Evolutionary conservation across 2,888 invertebrate genomes (phyloP).

Genomic region (Platycheirus albimanus): DNA sequence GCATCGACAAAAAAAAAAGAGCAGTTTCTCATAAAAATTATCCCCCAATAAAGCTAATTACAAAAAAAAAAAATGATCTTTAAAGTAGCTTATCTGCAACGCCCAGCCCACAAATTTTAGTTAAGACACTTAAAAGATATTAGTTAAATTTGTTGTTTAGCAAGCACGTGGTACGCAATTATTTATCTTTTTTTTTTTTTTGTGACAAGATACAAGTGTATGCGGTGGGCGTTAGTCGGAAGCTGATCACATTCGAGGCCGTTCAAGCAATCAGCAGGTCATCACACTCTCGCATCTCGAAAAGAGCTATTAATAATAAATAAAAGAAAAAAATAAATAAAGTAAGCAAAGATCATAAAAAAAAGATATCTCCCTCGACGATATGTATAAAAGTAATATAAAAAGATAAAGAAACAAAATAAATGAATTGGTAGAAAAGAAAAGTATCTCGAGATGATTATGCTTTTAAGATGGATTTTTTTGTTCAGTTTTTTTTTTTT

Average conservation of each 20-base stretch:
- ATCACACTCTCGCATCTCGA: constrained; percentile 69
- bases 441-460: constrained; percentile 70
- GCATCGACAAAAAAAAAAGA: too few relatives aligned
- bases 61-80: background rate
- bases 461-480: constrained; percentile 51
- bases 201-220: constrained; percentile 48
- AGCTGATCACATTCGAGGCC: constrained; percentile 73
- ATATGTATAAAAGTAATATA: background rate
- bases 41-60: background rate
- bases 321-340: constrained; percentile 1
- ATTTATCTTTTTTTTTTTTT: constrained; percentile 14
- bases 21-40: too few relatives aligned
- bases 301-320: constrained; percentile 67
- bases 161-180: constrained; percentile 32
- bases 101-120: background rate
- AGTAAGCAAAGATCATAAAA: constrained; percentile 56
- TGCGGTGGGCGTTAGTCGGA: constrained; percentile 73
- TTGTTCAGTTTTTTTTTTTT: background rate
- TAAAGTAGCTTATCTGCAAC: background rate
- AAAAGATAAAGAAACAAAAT: constrained; percentile 30
- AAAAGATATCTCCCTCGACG: constrained; percentile 48
- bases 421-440: constrained; percentile 57
- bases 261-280: constrained; percentile 71
- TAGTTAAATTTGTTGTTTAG: constrained; percentile 35
- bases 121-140: constrained; percentile 8